These are phyloP conservation scores for Phalanger gymnotis DNA, from an alignment of 2,797 vertebrate species.

Conservation along the genomic window DNA sequence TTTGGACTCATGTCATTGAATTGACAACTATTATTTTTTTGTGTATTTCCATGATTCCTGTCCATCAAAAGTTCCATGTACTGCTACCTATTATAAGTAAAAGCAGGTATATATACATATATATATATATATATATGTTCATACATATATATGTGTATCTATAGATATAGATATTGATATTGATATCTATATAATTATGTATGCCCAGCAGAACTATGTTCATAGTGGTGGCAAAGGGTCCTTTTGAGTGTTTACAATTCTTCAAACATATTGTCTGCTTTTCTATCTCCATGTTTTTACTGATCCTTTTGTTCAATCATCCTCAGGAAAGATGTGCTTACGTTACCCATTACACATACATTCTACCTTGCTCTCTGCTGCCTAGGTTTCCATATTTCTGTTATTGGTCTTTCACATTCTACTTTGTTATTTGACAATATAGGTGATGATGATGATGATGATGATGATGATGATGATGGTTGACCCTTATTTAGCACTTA, in stretches of 20 bases:
- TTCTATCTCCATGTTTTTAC: neutral
- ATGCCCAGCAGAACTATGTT: neutral
- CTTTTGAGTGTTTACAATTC: neutral
- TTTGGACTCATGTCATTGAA: conserved; percentile 19
- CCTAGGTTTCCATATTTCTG: neutral
- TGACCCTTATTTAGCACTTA: neutral
- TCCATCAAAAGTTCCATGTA: conserved; percentile 35
- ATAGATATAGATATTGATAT: too few species aligned
- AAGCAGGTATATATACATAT: neutral
- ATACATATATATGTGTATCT: too few species aligned
- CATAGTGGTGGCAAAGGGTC: neutral
- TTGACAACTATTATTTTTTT: conserved; percentile 37
- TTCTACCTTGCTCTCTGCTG: neutral
- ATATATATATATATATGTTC: too few species aligned
- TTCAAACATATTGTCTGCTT: neutral
- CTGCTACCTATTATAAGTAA: neutral
- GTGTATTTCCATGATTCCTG: conserved; percentile 50
- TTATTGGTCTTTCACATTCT: neutral
- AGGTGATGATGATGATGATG: neutral
- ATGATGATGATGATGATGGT: neutral
- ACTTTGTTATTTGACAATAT: neutral
- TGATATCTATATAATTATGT: too few species aligned
- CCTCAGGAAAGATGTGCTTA: neutral
- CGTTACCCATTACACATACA: neutral
- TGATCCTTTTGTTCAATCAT: neutral